These are phyloP conservation scores for Embiotoca jacksoni DNA, from an alignment of 2,113 vertebrate species.

Conservation along the genomic window DNA sequence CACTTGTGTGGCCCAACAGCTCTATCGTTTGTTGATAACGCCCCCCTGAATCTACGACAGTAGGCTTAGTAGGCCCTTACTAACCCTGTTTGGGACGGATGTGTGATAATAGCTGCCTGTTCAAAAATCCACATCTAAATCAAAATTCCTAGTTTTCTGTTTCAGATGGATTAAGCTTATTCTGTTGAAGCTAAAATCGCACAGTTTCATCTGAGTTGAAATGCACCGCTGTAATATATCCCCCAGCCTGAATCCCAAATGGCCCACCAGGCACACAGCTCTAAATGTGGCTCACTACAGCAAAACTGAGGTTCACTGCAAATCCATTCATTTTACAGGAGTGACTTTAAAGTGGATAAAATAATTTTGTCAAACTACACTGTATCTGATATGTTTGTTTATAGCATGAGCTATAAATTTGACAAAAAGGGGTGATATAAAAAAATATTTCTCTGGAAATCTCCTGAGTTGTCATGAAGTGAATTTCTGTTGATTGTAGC, in stretches of 20 bases:
- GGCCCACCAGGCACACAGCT: constrained; percentile 5
- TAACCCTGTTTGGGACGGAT: too few species aligned
- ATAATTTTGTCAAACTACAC: constrained; percentile 6
- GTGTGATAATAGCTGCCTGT: too few species aligned
- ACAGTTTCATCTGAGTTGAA: constrained; percentile 3
- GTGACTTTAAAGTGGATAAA: constrained; percentile 22
- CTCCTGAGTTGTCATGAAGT: not conserved
- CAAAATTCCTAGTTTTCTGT: not conserved
- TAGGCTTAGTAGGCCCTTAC: too few species aligned
- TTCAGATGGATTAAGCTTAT: constrained; percentile 13
- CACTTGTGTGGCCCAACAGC: too few species aligned
- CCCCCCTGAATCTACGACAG: too few species aligned
- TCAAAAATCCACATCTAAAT: too few species aligned
- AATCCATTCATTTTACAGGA: constrained; percentile 27
- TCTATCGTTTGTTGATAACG: too few species aligned
- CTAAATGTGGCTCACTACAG: constrained; percentile 5
- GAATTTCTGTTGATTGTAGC: not conserved
- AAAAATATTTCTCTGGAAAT: not conserved
- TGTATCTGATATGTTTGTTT: not conserved
- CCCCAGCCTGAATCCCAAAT: constrained; percentile 2
- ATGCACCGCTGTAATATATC: constrained; percentile 2
- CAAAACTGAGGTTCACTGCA: constrained; percentile 7
- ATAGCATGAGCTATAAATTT: not conserved
- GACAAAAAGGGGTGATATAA: not conserved
- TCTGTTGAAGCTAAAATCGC: not conserved